phyloP scores from a whole-genome alignment of 2,888 invertebrate species.

The Papilio demoleus region DNA sequence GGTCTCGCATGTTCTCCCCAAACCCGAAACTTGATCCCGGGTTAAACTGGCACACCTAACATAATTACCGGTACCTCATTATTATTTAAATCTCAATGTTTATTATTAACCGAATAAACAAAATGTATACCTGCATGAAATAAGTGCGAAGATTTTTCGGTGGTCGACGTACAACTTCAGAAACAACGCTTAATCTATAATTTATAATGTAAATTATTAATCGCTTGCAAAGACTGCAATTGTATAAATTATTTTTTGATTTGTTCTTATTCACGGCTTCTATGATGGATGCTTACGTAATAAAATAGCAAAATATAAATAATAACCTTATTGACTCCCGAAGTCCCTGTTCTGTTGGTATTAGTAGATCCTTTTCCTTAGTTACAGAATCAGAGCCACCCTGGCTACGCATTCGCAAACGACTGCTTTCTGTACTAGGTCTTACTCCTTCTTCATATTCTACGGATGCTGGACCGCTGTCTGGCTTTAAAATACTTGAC shows the following conservation, averaged over 20 bases:
- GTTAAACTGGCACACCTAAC: constrained; percentile 83
- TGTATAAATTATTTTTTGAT: too few relatives aligned
- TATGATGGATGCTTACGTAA: background rate
- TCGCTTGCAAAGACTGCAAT: too few relatives aligned
- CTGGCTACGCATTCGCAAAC: background rate
- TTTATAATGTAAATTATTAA: background rate
- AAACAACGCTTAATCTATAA: constrained; percentile 61
- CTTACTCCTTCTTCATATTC: constrained; percentile 7
- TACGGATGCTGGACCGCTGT: constrained; percentile 8
- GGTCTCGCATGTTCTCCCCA: constrained; percentile 87
- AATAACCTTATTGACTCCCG: constrained; percentile 56
- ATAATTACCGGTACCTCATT: background rate
- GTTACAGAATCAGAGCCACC: constrained; percentile 36
- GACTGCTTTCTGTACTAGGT: constrained; percentile 16
- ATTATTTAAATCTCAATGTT: too few relatives aligned
- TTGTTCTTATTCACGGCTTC: background rate
- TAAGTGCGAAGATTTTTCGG: constrained; percentile 60
- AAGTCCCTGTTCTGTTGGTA: constrained; percentile 45
- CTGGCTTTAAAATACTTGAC: constrained; percentile 20
- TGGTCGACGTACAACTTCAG: constrained; percentile 42
- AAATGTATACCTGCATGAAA: constrained; percentile 69
- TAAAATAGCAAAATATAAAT: background rate
- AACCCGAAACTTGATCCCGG: constrained; percentile 87
- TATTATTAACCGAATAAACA: background rate
- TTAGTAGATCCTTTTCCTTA: constrained; percentile 51